phyloP scores from a whole-genome alignment of 2,797 vertebrate species.

The Avahi laniger region DNA sequence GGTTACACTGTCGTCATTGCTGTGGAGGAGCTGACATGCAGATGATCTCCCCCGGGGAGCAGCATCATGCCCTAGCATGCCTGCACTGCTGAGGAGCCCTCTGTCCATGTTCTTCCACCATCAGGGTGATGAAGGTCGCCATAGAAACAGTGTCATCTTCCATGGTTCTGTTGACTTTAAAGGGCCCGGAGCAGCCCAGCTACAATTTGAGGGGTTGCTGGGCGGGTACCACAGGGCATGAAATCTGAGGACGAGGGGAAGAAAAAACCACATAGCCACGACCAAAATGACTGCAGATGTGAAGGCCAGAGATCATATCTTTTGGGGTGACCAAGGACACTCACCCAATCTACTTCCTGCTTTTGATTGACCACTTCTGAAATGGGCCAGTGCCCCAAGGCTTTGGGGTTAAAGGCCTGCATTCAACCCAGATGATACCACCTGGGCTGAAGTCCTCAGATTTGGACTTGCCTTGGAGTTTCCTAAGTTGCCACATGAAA shows the following conservation, averaged over 20 bases:
- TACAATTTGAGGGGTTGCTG: conserved; percentile 56
- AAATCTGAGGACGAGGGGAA: conserved; percentile 55
- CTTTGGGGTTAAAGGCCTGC: not conserved
- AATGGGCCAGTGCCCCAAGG: not conserved
- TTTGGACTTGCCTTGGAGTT: conserved; percentile 55
- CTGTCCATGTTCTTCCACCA: not conserved
- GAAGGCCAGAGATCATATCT: conserved; percentile 29
- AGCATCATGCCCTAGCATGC: not conserved
- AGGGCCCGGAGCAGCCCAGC: conserved; percentile 18
- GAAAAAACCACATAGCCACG: conserved; percentile 40
- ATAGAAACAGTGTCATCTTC: not conserved
- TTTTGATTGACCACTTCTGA: conserved; percentile 34
- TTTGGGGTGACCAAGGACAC: not conserved
- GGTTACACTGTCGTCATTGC: not conserved
- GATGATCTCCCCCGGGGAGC: not conserved
- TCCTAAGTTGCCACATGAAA: conserved; percentile 65
- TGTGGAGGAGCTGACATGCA: not conserved
- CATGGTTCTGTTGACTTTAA: conserved; percentile 44
- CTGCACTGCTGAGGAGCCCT: not conserved
- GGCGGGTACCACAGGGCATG: not conserved
- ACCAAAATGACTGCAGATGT: conserved; percentile 68
- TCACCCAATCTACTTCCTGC: not conserved
- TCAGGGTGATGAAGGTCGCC: not conserved
- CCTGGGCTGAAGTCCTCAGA: conserved; percentile 36
- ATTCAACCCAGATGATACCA: not conserved